phyloP scores from a whole-genome alignment of 2,797 vertebrate genomes.

The Erpetoichthys calabaricus region DNA sequence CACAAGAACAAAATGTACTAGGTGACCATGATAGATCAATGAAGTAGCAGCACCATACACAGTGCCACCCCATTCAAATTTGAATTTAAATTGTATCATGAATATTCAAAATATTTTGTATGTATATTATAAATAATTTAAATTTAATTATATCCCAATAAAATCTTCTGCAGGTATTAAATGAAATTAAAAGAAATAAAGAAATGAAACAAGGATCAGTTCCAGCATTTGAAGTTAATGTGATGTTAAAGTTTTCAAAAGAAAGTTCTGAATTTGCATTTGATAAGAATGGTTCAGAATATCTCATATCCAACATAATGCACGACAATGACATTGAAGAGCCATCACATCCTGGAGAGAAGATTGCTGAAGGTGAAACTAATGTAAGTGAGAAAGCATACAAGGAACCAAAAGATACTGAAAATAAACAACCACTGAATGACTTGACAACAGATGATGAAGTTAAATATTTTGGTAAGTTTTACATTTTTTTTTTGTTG shows the following conservation, averaged over 20 bases:
- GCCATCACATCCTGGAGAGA: background rate
- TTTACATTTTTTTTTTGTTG: background rate
- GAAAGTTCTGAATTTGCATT: background rate
- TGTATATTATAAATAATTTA: constrained; percentile 4
- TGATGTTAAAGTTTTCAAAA: constrained; percentile 23
- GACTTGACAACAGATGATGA: background rate
- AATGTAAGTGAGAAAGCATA: background rate
- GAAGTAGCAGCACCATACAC: too few relatives aligned
- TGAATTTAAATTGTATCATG: too few relatives aligned
- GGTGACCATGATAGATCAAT: background rate
- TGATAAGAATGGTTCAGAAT: too few relatives aligned
- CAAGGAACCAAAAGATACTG: background rate
- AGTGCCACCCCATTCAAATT: too few relatives aligned
- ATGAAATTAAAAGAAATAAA: constrained; percentile 8
- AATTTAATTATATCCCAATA: background rate
- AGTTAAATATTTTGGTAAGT: constrained; percentile 19
- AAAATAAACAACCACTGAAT: background rate
- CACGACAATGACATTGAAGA: background rate
- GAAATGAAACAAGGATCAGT: constrained; percentile 16
- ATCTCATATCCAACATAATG: background rate
- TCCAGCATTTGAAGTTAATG: constrained; percentile 35
- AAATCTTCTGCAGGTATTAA: constrained; percentile 23
- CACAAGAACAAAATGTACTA: background rate
- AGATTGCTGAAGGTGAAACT: too few relatives aligned
- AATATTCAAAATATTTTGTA: background rate